Base-by-base conservation (phyloP, 2,113 vertebrate genomes). In the Chionomys nivalis region DNA sequence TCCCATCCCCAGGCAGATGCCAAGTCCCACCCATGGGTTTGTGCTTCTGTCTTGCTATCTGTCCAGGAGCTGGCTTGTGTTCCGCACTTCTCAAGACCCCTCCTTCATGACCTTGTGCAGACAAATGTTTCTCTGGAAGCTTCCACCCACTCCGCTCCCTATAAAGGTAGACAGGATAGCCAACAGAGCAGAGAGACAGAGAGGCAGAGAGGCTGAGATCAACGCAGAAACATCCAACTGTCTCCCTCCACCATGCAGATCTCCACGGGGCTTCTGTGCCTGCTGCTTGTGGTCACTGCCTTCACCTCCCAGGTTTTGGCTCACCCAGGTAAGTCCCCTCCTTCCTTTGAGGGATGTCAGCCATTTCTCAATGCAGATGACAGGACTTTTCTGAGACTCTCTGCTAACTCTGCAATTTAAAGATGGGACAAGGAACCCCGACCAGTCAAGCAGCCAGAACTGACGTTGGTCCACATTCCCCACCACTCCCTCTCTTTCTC, bases 311-410 rank as follows among this genome's bases (percentile, higher is more conserved):
- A 81, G 33, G 89, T 77, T 10, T 61, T 96, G 5, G 21, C 94
- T 65, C 91, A 94, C 31, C 96, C 94, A 81, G 97, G 97, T 97
- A 97, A 97, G 94, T 4, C 17, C 44, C 36, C 7, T 26, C 5
- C 1, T 36, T 39, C 31, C 55, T 36, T 10, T 6, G 0, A 0
- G 61, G 36, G 31, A 89, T 76, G 7, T 9, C 24, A 58, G 36
- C 4, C 8, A 39, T 14, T 16, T 49, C 24, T 47, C 19, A 89
- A 61, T 44, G 14, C 24, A 36, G 8, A n/a, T 6, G 83, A 17
- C 9, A 52, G 52, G 42, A 49, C 24, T 83, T 42, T 78, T 76
- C 44, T 81, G 39, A 90, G 33, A 61, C 44, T 70, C 44, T 10
- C 47, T 79, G 11, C 10, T 79, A 93, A 70, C 12, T 9, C 65